Evolutionary conservation across 2,888 invertebrate genomes (phyloP).

Genomic region (Amblyjoppa fuscipennis): DNA sequence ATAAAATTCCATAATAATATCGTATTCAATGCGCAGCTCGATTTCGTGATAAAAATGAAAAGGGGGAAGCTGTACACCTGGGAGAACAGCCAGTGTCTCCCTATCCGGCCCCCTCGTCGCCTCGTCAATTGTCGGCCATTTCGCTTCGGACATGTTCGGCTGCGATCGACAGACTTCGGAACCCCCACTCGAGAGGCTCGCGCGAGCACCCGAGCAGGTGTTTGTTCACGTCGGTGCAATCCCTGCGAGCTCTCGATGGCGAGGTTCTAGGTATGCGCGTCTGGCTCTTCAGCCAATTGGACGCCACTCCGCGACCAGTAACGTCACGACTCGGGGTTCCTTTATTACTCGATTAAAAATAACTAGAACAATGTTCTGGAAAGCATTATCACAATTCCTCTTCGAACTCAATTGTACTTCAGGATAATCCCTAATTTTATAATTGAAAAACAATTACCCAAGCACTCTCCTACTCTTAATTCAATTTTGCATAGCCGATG

Average conservation of each 20-base stretch:
- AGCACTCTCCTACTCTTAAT: not conserved
- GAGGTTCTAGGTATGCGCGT: slow-evolving; percentile 33
- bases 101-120: slow-evolving; percentile 74
- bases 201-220: slow-evolving; percentile 16
- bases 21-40: slow-evolving; percentile 71
- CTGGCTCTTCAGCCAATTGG: slow-evolving; percentile 56
- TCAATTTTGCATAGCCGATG: not conserved
- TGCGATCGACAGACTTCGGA: slow-evolving; percentile 75
- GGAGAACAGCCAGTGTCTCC: slow-evolving; percentile 79
- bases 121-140: slow-evolving; percentile 82
- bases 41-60: slow-evolving; percentile 81
- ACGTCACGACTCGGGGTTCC: slow-evolving; percentile 43
- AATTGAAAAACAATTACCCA: not conserved
- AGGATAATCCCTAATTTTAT: not conserved
- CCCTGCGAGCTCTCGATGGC: slow-evolving; percentile 25
- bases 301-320: slow-evolving; percentile 44
- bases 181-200: slow-evolving; percentile 48
- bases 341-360: not conserved
- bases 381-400: not conserved
- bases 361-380: not conserved
- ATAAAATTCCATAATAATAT: slow-evolving; percentile 58
- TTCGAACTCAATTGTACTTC: not conserved
- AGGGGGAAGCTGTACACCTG: slow-evolving; percentile 82
- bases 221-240: slow-evolving; percentile 43
- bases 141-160: slow-evolving; percentile 78